phyloP scores from a whole-genome alignment of 2,888 invertebrate species.

The Agrilus biguttatus region DNA sequence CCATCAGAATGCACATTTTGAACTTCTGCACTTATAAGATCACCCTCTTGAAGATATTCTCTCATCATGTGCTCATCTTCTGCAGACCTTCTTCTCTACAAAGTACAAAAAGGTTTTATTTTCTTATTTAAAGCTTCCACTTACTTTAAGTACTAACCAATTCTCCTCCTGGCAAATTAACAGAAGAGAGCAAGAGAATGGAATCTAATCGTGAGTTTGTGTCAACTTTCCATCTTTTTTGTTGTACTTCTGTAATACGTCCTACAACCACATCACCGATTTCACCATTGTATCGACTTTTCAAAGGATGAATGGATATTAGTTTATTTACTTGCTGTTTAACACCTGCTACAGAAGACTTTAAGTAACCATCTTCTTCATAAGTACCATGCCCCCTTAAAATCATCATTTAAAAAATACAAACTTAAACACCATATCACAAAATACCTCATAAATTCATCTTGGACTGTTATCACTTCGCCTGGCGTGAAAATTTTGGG shows the following conservation, averaged over 20 bases:
- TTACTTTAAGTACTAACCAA: slow-evolving; percentile 45
- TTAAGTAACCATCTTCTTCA: slow-evolving; percentile 64
- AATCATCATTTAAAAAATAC: slow-evolving; percentile 2
- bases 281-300: slow-evolving; percentile 82
- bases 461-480: slow-evolving; percentile 69
- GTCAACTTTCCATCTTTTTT: slow-evolving; percentile 89
- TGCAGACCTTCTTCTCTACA: slow-evolving; percentile 68
- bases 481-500: slow-evolving; percentile 73
- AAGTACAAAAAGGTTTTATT: slow-evolving; percentile 3
- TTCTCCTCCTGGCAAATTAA: slow-evolving; percentile 96
- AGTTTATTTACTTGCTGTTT: slow-evolving; percentile 91
- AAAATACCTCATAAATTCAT: slow-evolving; percentile 66
- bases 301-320: slow-evolving; percentile 80
- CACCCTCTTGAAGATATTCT: slow-evolving; percentile 84
- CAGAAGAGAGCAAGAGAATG: slow-evolving; percentile 74
- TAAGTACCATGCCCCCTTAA: slow-evolving; percentile 93
- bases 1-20: slow-evolving; percentile 88
- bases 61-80: slow-evolving; percentile 99
- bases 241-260: slow-evolving; percentile 84
- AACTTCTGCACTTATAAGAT: slow-evolving; percentile 95
- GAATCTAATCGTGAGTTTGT: slow-evolving; percentile 85
- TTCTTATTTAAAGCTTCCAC: slow-evolving; percentile 1
- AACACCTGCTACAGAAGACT: slow-evolving; percentile 88
- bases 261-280: slow-evolving; percentile 96
- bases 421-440: not conserved